Percentiles rank a stretch among this genome's conserved stretches.
Conservation (phyloP, 2,797 vertebrate genomes). For the Spheniscus humboldti region DNA sequence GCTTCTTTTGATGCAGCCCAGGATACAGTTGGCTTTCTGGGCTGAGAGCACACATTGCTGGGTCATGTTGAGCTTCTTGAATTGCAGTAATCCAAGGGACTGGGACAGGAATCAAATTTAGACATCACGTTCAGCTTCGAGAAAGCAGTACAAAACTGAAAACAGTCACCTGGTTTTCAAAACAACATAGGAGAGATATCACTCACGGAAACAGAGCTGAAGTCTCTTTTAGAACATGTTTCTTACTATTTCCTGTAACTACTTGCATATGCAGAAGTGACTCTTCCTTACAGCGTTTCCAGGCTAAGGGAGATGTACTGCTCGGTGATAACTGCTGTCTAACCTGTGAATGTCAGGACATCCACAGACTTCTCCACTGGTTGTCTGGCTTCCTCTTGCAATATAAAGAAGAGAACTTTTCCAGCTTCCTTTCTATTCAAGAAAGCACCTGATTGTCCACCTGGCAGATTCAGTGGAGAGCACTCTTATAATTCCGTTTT, state of each 20-base stretch:
- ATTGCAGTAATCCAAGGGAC: neutral
- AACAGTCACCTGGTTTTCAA: neutral
- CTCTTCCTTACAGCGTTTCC: neutral
- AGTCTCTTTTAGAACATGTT: neutral
- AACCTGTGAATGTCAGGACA: neutral
- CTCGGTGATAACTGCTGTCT: neutral
- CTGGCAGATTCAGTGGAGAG: neutral
- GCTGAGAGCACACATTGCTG: too few relatives aligned
- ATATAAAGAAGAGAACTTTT: neutral
- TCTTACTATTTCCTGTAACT: neutral
- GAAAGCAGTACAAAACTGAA: neutral
- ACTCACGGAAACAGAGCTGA: neutral
- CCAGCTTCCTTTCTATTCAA: neutral
- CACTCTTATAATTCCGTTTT: neutral
- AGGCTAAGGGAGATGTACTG: neutral
- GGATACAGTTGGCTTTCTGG: too few relatives aligned
- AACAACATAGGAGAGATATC: neutral
- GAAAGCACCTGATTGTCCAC: neutral
- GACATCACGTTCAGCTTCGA: neutral
- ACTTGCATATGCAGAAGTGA: neutral
- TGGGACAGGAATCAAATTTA: neutral
- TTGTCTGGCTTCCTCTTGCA: neutral
- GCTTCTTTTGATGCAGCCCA: too few relatives aligned
- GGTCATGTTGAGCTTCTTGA: neutral
- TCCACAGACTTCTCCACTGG: neutral